Evolutionary conservation across 2,888 invertebrate species (phyloP).

Genomic region (Abscondita cerata): DNA sequence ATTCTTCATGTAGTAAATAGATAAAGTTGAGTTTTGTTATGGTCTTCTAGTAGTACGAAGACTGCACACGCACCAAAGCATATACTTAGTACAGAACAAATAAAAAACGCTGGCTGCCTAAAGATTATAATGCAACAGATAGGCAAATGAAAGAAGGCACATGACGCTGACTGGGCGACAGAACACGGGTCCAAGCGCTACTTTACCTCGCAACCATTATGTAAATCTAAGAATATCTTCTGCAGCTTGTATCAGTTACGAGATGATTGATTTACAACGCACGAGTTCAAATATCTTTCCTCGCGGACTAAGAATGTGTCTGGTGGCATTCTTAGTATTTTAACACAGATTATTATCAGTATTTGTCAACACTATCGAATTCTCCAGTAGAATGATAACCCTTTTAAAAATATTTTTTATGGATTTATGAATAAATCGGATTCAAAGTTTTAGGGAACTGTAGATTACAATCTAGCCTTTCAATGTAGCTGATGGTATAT

Average conservation of each 20-base stretch:
- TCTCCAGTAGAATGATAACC: slow-evolving; percentile 24
- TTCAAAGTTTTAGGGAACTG: slow-evolving; percentile 2
- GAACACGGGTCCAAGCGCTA: slow-evolving; percentile 42
- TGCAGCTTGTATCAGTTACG: slow-evolving; percentile 47
- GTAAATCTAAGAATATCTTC: slow-evolving; percentile 47
- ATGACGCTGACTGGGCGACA: slow-evolving; percentile 41
- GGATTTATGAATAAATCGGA: slow-evolving; percentile 27
- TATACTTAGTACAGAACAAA: slow-evolving; percentile 23
- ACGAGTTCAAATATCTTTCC: slow-evolving; percentile 37
- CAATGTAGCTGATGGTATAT: background rate
- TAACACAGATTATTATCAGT: slow-evolving; percentile 40
- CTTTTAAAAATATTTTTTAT: slow-evolving; percentile 26
- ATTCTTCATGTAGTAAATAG: slow-evolving; percentile 12
- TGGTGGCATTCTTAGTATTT: slow-evolving; percentile 47
- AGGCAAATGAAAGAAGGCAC: slow-evolving; percentile 46
- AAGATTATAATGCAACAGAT: slow-evolving; percentile 40
- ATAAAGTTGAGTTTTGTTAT: slow-evolving; percentile 15
- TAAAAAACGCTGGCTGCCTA: slow-evolving; percentile 30
- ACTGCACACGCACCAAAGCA: slow-evolving; percentile 30
- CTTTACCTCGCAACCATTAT: slow-evolving; percentile 48
- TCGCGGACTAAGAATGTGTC: slow-evolving; percentile 41
- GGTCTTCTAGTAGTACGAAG: slow-evolving; percentile 25
- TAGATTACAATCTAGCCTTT: slow-evolving; percentile 16
- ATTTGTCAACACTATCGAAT: slow-evolving; percentile 37
- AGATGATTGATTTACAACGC: slow-evolving; percentile 50